Evolutionary conservation across 2,113 vertebrate genomes (phyloP).

Genomic region (Mus musculus): GRCm39 chr13:77388501-77389000

Average conservation of each 20-base stretch:
- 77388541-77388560: not conserved
- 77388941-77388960: not conserved
- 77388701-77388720: not conserved
- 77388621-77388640: conserved; percentile 2
- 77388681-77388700: not conserved
- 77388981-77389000: not conserved
- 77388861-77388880: conserved; percentile 26
- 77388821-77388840: not conserved
- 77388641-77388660: not conserved
- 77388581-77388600: not conserved
- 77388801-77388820: not conserved
- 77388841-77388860: not conserved
- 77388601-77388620: not conserved
- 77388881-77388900: not conserved
- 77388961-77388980: conserved; percentile 15
- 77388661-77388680: not conserved
- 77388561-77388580: not conserved
- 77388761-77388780: too few relatives aligned
- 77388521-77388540: not conserved
- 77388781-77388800: not conserved
- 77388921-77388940: not conserved
- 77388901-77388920: conserved; percentile 6
- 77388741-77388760: not conserved
- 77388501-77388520: not conserved
- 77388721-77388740: not conserved